A percentile compares a stretch with the other conserved stretches of the same genome.
phyloP scores from a whole-genome alignment of 1,140 invertebrate species.

The Dendrolimus punctatus region DNA sequence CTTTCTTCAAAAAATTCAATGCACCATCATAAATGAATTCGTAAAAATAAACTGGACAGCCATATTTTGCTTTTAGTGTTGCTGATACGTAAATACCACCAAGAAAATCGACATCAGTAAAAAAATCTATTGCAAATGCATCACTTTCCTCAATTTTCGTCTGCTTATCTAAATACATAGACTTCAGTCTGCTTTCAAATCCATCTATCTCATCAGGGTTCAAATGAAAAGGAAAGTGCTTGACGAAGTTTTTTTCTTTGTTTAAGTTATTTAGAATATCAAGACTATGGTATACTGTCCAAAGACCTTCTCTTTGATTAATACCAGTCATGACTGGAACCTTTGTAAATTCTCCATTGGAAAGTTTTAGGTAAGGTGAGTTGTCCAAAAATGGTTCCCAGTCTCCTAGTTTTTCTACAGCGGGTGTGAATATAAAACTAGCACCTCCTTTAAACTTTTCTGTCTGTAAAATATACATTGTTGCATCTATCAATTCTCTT shows the following conservation, averaged over 20 bases:
- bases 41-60: conserved; percentile 56
- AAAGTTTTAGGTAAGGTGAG: conserved; percentile 42
- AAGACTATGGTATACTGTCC: conserved; percentile 25
- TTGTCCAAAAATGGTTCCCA: conserved; percentile 57
- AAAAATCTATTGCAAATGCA: conserved; percentile 51
- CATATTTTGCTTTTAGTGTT: conserved; percentile 41
- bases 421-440: conserved; percentile 59
- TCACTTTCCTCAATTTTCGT: conserved; percentile 35
- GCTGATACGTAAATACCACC: conserved; percentile 48
- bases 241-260: conserved; percentile 39
- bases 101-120: conserved; percentile 57
- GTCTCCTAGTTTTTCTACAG: conserved; percentile 45
- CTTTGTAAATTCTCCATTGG: conserved; percentile 46
- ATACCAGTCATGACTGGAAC: conserved; percentile 58
- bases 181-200: conserved; percentile 39
- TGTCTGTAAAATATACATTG: conserved; percentile 26
- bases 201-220: conserved; percentile 31
- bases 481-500: conserved; percentile 38
- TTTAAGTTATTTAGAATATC: conserved; percentile 30
- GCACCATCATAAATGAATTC: conserved; percentile 57
- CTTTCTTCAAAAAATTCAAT: conserved; percentile 55
- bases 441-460: conserved; percentile 34
- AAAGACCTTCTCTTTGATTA: conserved; percentile 52
- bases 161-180: conserved; percentile 44
- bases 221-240: conserved; percentile 40